Percentiles rank a stretch among this genome's conserved stretches.
These are phyloP conservation scores for Aethes cnicana DNA, from an alignment of 2,888 invertebrate genomes.

Conservation along the genomic window DNA sequence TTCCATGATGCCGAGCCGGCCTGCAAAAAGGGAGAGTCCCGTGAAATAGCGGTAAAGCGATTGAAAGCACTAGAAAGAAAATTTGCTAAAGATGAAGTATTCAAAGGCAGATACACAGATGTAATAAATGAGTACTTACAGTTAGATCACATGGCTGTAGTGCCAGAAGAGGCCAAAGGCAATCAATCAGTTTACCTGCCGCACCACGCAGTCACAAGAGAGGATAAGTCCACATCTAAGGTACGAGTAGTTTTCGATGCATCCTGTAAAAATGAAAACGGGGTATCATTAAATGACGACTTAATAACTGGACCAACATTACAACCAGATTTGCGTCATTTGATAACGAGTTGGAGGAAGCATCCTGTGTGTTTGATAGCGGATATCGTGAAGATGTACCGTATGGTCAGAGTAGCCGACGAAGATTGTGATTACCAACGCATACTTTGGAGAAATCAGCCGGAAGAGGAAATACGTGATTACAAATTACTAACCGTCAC, in stretches of 20 bases:
- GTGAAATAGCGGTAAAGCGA: constrained; percentile 13
- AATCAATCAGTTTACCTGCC: constrained; percentile 28
- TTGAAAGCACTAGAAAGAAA: constrained; percentile 15
- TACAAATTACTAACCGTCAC: constrained; percentile 38
- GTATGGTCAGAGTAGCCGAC: not conserved
- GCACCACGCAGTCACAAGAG: constrained; percentile 35
- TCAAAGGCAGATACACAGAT: constrained; percentile 13
- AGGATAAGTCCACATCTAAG: constrained; percentile 31
- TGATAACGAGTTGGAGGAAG: constrained; percentile 33
- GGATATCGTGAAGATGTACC: constrained; percentile 39
- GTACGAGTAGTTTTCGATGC: too few relatives aligned
- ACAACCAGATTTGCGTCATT: constrained; percentile 35
- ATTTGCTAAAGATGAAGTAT: constrained; percentile 9
- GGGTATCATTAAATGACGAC: constrained; percentile 31
- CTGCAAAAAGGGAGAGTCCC: constrained; percentile 5
- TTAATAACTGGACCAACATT: constrained; percentile 34
- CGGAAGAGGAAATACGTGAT: constrained; percentile 29
- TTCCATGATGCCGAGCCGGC: constrained; percentile 25
- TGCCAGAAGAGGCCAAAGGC: not conserved
- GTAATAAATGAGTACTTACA: constrained; percentile 27
- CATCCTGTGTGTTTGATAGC: constrained; percentile 33
- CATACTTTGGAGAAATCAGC: constrained; percentile 34
- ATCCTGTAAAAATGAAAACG: constrained; percentile 24
- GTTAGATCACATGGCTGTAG: constrained; percentile 17
- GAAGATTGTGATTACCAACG: constrained; percentile 38